Conservation (phyloP, 2,797 vertebrate species). For the Sandelia bainsii region DNA sequence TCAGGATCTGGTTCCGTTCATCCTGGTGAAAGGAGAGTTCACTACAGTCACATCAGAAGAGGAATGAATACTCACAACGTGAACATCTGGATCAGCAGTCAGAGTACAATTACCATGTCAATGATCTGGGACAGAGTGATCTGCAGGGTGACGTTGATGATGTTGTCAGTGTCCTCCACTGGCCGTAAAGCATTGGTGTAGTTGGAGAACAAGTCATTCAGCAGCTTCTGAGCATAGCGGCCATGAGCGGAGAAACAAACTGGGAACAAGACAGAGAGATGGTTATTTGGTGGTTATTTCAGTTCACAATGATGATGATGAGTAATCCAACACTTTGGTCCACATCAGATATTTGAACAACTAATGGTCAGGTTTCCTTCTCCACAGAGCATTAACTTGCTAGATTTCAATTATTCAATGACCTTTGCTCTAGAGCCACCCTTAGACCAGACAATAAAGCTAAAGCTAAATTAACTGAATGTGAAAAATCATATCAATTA, state of each 20-base stretch:
- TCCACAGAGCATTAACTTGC: not conserved
- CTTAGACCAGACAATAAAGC: not conserved
- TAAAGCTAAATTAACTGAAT: too few species aligned
- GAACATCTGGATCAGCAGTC: not conserved
- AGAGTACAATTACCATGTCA: conserved; percentile 86
- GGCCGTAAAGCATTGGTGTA: conserved; percentile 91
- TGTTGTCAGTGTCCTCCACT: conserved; percentile 89
- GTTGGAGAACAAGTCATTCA: conserved; percentile 89
- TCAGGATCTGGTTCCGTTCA: conserved; percentile 93
- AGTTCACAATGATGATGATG: too few species aligned
- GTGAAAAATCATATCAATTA: too few species aligned
- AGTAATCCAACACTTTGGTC: too few species aligned
- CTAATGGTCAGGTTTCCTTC: not conserved
- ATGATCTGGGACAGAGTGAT: conserved; percentile 94
- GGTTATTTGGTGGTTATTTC: too few species aligned
- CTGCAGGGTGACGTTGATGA: conserved; percentile 91
- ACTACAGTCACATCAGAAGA: fast-evolving
- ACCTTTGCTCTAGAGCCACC: not conserved
- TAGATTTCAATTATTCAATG: not conserved
- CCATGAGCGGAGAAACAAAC: conserved; percentile 86
- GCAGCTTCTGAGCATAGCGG: conserved; percentile 87
- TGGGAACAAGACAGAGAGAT: conserved; percentile 45
- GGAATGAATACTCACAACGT: not conserved
- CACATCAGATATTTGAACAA: too few species aligned
- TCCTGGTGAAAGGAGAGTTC: conserved; percentile 79